Base-by-base conservation (phyloP, 2,888 invertebrate genomes). In the Steinernema hermaphroditum region DNA sequence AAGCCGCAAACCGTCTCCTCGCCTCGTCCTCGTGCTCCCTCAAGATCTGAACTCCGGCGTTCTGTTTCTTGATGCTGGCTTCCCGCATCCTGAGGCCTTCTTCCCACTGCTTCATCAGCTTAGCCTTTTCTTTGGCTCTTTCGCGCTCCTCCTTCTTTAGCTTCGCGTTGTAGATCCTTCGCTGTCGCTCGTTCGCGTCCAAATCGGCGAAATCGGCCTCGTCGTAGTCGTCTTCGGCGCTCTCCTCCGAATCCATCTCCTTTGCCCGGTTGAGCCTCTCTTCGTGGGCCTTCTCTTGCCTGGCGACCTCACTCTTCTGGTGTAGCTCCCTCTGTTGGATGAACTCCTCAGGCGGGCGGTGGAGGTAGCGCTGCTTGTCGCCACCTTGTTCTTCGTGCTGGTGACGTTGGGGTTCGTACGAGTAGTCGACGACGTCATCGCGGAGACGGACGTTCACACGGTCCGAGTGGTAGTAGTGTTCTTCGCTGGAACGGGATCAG, bases 401-500 rank as follows among this genome's bases (percentile, higher is more conserved):
- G 24, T 54, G 54, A 9, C 54, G 19, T 16, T 54, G 54, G 27
- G 54, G 54, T 27, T 54, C 54, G 54, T 54, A 54, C 6, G 54
- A 54, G 22, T 24, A 54, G 54, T 54, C 54, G 54, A 24, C 9
- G 27, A 54, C 54, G 54, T 54, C 54, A 16, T 54, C 54, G 54
- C 54, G 54, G n/a, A 54, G 54, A 12, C 27, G 22, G 27, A 54
- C 54, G 2, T 22, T 27, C 22, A 54, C 27, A 16, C 27, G 54
- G 27, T 54, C 54, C 54, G 54, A 54, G 54, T 54, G 54, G 54
- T 54, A 54, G 54, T 54, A 54, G 27, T 54, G 54, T 27, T 54
- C 54, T 22, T 54, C 54, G 27, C 54, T 54, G 27, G 1, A 54
- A 54, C 12, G 19, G 9, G 19, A n/a, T n/a, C 6, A 49, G 49